These are phyloP conservation scores for Diploptera punctata DNA, from an alignment of 2,888 invertebrate species.

Conservation along the genomic window DNA sequence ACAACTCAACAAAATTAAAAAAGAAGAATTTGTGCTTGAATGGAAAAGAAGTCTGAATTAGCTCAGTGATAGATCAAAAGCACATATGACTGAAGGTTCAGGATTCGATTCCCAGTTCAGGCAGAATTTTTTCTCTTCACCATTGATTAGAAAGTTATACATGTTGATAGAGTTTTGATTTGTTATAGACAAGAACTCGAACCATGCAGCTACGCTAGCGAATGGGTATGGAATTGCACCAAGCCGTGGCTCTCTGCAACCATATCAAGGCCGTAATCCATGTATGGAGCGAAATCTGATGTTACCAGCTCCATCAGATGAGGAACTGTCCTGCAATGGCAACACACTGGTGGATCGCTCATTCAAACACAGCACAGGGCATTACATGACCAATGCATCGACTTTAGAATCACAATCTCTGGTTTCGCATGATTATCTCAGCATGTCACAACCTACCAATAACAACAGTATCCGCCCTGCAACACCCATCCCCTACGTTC, in stretches of 20 bases:
- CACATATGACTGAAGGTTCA: too few relatives aligned
- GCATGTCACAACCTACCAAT: conserved; percentile 40
- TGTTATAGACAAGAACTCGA: conserved; percentile 61
- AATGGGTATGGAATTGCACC: conserved; percentile 53
- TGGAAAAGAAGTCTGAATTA: too few relatives aligned
- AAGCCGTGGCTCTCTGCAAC: conserved; percentile 61
- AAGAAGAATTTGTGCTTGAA: too few relatives aligned
- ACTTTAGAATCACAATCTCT: conserved; percentile 57
- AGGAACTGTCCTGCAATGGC: conserved; percentile 59
- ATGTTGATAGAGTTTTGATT: too few relatives aligned
- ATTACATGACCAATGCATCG: conserved; percentile 35
- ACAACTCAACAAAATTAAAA: too few relatives aligned
- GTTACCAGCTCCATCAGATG: conserved; percentile 62
- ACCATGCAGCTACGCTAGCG: conserved; percentile 50
- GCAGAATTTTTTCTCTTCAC: too few relatives aligned
- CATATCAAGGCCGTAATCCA: conserved; percentile 85
- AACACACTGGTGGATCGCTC: conserved; percentile 52
- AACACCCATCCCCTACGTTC: conserved; percentile 73
- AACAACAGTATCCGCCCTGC: conserved; percentile 56
- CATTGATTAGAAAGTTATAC: too few relatives aligned
- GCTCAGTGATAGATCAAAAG: too few relatives aligned
- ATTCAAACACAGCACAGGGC: conserved; percentile 39
- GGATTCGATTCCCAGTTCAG: too few relatives aligned
- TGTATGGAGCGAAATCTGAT: conserved; percentile 79
- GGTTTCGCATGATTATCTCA: conserved; percentile 60